Base-by-base conservation (phyloP, 2,113 vertebrate species). In the Phoxinus phoxinus region DNA sequence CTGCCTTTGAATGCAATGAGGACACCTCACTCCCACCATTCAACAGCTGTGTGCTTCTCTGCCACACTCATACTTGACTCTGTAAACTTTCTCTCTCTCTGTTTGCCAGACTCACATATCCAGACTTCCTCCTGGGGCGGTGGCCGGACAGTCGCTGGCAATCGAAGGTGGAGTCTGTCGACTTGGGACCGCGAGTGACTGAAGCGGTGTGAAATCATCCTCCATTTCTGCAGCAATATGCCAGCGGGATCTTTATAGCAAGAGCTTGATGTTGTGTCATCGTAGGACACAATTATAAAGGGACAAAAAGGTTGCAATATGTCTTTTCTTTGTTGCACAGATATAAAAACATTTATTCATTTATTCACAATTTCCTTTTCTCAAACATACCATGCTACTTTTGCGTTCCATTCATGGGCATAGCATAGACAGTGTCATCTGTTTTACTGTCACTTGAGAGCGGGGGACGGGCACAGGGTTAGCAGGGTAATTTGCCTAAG, bases 91-190 rank as follows among this genome's bases (percentile, higher is more conserved):
- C 71, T 6, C 67, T 89, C 32, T 84, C n/a, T 84, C 17, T 90
- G 51, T 88, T 12, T 79, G 56, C 44, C 95, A 99, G 98, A 99
- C 98, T 83, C 98, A 98, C 93, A 99, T 99, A 95, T 99, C 98
- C 87, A 96, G 98, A 92, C 95, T 99, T 89, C 98, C 98, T 87
- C 96, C 97, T 0, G 98, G 97, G 81, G 98, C 97, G 0, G 96
- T 98, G 89, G 97, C 98, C 21, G 98, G 98, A 89, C 98, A 98
- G 93, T 99, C 98, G 0, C 95, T 99, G 91, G 98, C 98, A n/a
- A 99, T 99, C 46, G 98, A 99, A 95, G 98, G 98, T 89, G 98
- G 98, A 58, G 98, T 99, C 87, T 99, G 98, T 92, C 95, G 98
- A 37, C 94, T 99, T 91, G 96, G 95, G 88, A 97, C 92, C 86